Evolutionary conservation across 2,888 invertebrate genomes (phyloP).

Genomic region (Drosophila lacicola): DNA sequence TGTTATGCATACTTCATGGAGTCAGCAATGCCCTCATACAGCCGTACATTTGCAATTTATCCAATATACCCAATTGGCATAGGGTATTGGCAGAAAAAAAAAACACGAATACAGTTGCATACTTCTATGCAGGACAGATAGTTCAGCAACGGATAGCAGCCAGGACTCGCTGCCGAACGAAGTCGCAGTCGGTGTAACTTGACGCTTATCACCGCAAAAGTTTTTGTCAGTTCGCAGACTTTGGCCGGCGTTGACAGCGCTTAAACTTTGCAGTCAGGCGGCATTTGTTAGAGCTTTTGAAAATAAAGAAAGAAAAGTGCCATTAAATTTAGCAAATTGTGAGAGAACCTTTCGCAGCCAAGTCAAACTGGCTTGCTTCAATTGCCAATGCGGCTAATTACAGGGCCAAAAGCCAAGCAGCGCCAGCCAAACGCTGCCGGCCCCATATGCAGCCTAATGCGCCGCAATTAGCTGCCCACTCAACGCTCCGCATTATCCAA

Average conservation of each 20-base stretch:
- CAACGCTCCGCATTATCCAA: constrained; percentile 54
- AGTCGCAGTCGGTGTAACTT: constrained; percentile 40
- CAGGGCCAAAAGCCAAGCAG: constrained; percentile 29
- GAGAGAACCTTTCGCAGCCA: constrained; percentile 7
- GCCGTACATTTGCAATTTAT: background rate
- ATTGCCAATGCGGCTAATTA: constrained; percentile 56
- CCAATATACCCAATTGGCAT: background rate
- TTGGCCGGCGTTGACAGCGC: constrained; percentile 62
- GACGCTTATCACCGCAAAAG: constrained; percentile 75
- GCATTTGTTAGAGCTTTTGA: constrained; percentile 29
- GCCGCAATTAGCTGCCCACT: constrained; percentile 60
- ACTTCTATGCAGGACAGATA: constrained; percentile 49
- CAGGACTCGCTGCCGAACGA: constrained; percentile 25
- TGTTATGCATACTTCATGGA: too few species aligned
- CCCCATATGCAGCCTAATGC: constrained; percentile 29
- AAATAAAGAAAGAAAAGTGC: constrained; percentile 33
- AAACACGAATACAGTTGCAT: constrained; percentile 57
- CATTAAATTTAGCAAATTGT: constrained; percentile 40
- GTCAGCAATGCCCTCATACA: background rate
- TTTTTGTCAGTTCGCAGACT: constrained; percentile 69
- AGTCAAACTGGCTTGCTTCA: constrained; percentile 25
- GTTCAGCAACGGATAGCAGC: constrained; percentile 7
- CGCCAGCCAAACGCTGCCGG: constrained; percentile 15
- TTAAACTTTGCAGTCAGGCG: constrained; percentile 55
- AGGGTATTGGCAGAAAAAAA: constrained; percentile 1